Evolutionary conservation across 1,140 invertebrate species (phyloP).

Genomic region (Ostrea edulis): DNA sequence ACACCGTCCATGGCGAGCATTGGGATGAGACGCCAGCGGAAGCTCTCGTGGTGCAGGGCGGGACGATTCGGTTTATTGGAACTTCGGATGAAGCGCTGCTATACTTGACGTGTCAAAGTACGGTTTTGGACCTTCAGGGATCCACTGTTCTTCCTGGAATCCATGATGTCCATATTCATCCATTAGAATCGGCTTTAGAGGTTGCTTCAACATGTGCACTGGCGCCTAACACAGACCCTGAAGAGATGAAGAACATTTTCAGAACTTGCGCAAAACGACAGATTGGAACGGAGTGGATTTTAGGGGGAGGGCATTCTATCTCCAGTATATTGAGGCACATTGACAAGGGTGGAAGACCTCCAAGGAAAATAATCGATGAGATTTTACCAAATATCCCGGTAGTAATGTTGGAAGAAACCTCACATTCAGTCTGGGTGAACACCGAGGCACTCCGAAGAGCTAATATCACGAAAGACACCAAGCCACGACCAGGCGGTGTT

Average conservation of each 20-base stretch:
- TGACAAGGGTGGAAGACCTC: conserved; percentile 35
- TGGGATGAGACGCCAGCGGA: background rate
- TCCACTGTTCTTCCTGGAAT: background rate
- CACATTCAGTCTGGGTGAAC: conserved; percentile 60
- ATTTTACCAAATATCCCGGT: conserved; percentile 43
- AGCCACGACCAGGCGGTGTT: conserved; percentile 40
- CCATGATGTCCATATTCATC: conserved; percentile 17
- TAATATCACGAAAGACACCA: conserved; percentile 41
- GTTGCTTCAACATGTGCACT: background rate
- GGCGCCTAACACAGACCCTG: background rate
- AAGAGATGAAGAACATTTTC: background rate
- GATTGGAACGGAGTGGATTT: conserved; percentile 55
- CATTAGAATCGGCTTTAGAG: background rate
- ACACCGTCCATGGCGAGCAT: background rate
- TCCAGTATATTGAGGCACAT: conserved; percentile 46
- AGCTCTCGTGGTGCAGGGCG: background rate
- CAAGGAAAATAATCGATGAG: conserved; percentile 49
- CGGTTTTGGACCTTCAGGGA: background rate
- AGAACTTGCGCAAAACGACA: conserved; percentile 40
- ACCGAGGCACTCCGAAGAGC: conserved; percentile 46
- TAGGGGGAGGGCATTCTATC: conserved; percentile 55
- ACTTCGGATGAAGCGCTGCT: background rate
- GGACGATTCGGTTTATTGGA: background rate
- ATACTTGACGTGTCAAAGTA: background rate
- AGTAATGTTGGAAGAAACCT: conserved; percentile 58